Conservation (phyloP, 1,140 invertebrate genomes). For the Trinorchestia longiramus region DNA sequence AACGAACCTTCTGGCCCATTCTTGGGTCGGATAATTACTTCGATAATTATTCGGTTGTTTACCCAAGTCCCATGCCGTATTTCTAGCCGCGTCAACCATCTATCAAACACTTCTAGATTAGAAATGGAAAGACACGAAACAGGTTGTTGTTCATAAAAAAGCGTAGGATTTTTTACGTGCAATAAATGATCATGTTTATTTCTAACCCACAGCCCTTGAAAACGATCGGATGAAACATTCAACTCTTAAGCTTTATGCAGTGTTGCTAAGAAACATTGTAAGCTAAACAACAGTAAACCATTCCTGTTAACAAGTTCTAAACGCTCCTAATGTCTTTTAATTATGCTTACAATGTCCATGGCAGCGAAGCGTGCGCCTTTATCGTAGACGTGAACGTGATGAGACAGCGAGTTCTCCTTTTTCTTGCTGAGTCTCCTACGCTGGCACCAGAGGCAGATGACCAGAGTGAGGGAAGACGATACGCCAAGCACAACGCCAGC, state of each 20-base stretch:
- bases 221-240: no score
- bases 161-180: no score
- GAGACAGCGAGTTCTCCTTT: constrained; percentile 61
- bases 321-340: not conserved
- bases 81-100: no score
- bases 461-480: constrained; percentile 63
- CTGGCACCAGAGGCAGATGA: constrained; percentile 67
- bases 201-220: no score
- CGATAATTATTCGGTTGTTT: no score
- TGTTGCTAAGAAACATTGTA: no score
- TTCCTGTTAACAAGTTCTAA: not conserved
- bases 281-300: not conserved
- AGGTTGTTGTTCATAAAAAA: no score
- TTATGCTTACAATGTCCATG: constrained; percentile 65
- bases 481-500: constrained; percentile 65
- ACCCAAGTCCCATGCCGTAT: no score
- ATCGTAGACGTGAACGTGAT: constrained; percentile 65
- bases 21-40: no score
- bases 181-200: no score
- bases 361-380: constrained; percentile 66
- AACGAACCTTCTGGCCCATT: no score
- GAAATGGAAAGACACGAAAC: not conserved
- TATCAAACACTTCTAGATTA: not conserved
- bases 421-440: constrained; percentile 61
- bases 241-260: no score